A percentile compares a stretch with the other conserved stretches of the same genome.
Conservation (phyloP, 2,888 invertebrate genomes). For the Eupithecia abbreviata region DNA sequence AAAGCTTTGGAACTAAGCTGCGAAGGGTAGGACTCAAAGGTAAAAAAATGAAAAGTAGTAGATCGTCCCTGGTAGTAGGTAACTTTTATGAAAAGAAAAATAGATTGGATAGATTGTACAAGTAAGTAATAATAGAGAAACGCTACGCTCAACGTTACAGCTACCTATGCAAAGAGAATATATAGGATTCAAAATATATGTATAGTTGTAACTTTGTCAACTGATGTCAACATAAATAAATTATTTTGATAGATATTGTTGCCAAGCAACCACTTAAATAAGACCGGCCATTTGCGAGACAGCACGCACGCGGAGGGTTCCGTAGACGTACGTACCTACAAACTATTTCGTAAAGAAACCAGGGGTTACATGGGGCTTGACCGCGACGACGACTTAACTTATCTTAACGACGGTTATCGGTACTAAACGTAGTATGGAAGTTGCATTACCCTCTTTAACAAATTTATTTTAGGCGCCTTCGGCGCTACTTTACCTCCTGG, state of each 20-base stretch:
- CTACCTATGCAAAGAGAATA: not conserved
- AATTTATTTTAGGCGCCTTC: too few relatives aligned
- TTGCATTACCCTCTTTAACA: too few relatives aligned
- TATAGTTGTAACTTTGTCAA: not conserved
- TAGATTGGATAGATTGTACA: not conserved
- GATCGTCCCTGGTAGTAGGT: too few relatives aligned
- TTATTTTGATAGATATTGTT: not conserved
- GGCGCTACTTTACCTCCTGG: too few relatives aligned
- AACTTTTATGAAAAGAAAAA: not conserved
- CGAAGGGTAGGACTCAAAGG: not conserved
- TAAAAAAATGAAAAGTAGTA: not conserved
- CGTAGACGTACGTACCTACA: too few relatives aligned
- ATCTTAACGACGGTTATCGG: too few relatives aligned
- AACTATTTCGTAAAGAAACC: too few relatives aligned
- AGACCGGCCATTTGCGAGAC: not conserved
- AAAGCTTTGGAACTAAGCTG: not conserved
- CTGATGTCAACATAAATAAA: not conserved
- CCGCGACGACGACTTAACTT: too few relatives aligned
- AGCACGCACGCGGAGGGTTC: too few relatives aligned
- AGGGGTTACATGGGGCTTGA: too few relatives aligned
- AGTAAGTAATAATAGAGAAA: not conserved
- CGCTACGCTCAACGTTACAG: not conserved
- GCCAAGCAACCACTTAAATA: not conserved
- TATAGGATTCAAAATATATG: too few relatives aligned
- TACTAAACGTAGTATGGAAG: too few relatives aligned